Conservation (phyloP, 2,888 invertebrate species). For the Heliconius ismenius region DNA sequence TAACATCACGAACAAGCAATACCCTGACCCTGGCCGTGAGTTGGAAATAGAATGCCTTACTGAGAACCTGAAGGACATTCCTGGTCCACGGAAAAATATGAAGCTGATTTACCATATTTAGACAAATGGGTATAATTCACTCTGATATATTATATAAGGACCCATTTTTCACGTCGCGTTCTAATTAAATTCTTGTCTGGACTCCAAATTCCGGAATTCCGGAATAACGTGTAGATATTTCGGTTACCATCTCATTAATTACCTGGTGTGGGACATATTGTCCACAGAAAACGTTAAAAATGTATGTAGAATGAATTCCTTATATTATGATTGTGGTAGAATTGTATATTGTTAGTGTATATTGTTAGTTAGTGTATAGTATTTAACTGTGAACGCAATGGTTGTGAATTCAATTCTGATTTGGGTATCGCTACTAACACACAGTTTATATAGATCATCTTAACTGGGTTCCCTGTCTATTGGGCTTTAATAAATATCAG, state of each 20-base stretch:
- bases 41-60: not conserved
- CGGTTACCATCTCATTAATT: slow-evolving; percentile 27
- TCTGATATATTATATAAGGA: slow-evolving; percentile 29
- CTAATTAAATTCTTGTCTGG: slow-evolving; percentile 44
- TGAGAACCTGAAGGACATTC: too few relatives aligned
- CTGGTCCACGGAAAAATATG: too few relatives aligned
- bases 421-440: too few relatives aligned
- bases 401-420: too few relatives aligned
- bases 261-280: not conserved
- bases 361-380: too few relatives aligned
- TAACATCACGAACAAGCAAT: not conserved
- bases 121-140: slow-evolving; percentile 4
- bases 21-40: not conserved
- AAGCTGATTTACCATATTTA: not conserved
- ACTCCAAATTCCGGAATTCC: slow-evolving; percentile 32
- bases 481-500: too few relatives aligned
- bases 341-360: too few relatives aligned
- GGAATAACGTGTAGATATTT: slow-evolving; percentile 26
- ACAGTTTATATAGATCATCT: too few relatives aligned
- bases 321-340: too few relatives aligned
- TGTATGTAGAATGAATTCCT: not conserved
- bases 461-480: too few relatives aligned
- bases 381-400: too few relatives aligned
- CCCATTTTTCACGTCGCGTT: slow-evolving; percentile 42
- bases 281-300: not conserved